Conservation (phyloP, 64 coral and sea anemone species). For the Anthopleura sola region DNA sequence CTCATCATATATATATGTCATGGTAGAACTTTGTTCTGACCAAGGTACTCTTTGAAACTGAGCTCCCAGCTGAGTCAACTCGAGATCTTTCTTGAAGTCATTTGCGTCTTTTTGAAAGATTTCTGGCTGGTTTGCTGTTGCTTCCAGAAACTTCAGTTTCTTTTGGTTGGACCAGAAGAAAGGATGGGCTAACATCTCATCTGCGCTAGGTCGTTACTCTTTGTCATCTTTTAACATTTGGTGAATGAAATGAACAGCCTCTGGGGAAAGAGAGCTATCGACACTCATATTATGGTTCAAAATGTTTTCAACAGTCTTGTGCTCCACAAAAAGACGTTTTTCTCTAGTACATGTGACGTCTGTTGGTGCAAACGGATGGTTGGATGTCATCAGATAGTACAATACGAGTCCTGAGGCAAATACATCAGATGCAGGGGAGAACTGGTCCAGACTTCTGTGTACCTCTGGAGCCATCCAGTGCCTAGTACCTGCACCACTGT, state of each 20-base stretch:
- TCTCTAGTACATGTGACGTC: not conserved
- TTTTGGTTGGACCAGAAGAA: not conserved
- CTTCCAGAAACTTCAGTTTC: not conserved
- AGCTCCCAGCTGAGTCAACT: not conserved
- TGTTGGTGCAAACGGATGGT: constrained; percentile 6
- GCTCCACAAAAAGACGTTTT: not conserved
- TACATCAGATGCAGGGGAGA: not conserved
- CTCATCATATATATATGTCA: not conserved
- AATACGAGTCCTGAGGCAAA: not conserved
- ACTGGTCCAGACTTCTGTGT: not conserved
- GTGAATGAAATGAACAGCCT: not conserved
- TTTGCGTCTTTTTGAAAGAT: not conserved
- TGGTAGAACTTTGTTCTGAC: not conserved
- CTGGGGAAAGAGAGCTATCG: not conserved
- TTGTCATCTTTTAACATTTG: not conserved
- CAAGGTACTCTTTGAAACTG: not conserved
- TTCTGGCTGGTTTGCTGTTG: not conserved
- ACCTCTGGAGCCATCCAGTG: constrained; percentile 30
- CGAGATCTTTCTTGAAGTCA: not conserved
- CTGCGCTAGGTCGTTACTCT: not conserved
- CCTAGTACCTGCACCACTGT: constrained; percentile 16
- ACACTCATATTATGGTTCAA: not conserved
- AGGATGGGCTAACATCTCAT: not conserved
- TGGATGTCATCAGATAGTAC: not conserved
- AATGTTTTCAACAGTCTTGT: not conserved